A percentile compares a stretch with the other conserved stretches of the same genome.
phyloP scores from a whole-genome alignment of 2,888 invertebrate genomes.

The Drosophila neotestacea region DNA sequence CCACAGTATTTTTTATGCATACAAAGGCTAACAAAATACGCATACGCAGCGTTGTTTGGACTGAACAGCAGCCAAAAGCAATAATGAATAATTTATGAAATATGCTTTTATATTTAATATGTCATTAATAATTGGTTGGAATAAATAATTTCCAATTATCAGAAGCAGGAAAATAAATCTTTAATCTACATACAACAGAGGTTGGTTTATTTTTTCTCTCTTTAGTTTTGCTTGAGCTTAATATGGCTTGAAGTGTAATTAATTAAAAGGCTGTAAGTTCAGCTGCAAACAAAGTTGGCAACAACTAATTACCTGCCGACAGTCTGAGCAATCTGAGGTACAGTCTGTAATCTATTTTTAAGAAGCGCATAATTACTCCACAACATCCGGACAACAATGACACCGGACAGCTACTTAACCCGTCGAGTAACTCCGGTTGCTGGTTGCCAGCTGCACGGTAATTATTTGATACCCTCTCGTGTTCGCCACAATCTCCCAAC shows the following conservation, averaged over 20 bases:
- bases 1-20: conserved; percentile 2
- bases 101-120: background rate
- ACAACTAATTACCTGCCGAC: conserved; percentile 42
- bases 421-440: conserved; percentile 14
- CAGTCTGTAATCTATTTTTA: conserved; percentile 59
- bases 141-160: background rate
- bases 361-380: conserved; percentile 65
- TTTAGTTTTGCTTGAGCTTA: background rate
- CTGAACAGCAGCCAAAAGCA: background rate
- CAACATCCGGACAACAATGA: conserved; percentile 12
- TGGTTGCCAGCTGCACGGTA: conserved; percentile 16
- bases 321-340: conserved; percentile 18
- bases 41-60: conserved; percentile 39
- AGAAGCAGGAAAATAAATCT: background rate
- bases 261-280: conserved; percentile 32
- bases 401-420: conserved; percentile 19
- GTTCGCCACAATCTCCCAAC: conserved; percentile 14
- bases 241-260: conserved; percentile 40
- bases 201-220: background rate
- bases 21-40: conserved; percentile 11
- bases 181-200: background rate
- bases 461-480: conserved; percentile 43
- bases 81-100: conserved; percentile 10
- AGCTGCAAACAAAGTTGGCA: conserved; percentile 11
- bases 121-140: background rate